A percentile compares a stretch with the other conserved stretches of the same genome.
Conservation (phyloP, 2,797 vertebrate genomes). For the Scyliorhinus canicula region DNA sequence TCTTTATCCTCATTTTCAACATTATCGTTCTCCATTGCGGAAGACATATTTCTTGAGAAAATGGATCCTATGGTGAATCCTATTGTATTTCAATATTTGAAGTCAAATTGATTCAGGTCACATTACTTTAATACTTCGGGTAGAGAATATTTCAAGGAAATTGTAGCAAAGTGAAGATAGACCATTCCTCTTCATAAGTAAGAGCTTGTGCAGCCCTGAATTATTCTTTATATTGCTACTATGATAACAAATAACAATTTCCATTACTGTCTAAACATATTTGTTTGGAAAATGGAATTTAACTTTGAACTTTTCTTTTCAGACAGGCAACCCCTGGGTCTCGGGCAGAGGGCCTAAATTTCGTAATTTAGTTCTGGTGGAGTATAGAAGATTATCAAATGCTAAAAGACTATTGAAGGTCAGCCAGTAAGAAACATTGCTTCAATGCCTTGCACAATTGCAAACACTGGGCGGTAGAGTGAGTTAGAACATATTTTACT, state of each 20-base stretch:
- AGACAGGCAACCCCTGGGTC: no score
- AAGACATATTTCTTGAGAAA: slow-evolving; percentile 55
- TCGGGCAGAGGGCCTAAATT: not conserved
- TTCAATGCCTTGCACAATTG: not conserved
- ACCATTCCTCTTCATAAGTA: slow-evolving; percentile 60
- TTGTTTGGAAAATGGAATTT: slow-evolving; percentile 53
- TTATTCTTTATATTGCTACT: slow-evolving; percentile 63
- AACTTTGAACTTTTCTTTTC: slow-evolving; percentile 43
- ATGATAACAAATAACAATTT: slow-evolving; percentile 60
- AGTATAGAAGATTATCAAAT: not conserved
- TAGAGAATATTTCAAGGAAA: slow-evolving; percentile 54
- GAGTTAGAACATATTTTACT: not conserved
- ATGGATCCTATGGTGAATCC: slow-evolving; percentile 50
- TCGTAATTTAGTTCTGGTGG: not conserved
- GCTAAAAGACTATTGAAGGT: not conserved
- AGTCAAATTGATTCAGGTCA: slow-evolving; percentile 58
- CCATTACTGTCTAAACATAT: slow-evolving; percentile 60
- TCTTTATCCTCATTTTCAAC: not conserved
- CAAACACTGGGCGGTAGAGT: not conserved
- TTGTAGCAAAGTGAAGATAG: slow-evolving; percentile 56
- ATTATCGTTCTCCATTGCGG: slow-evolving; percentile 46
- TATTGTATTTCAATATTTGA: slow-evolving; percentile 57
- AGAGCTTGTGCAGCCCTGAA: slow-evolving; percentile 57
- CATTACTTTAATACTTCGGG: slow-evolving; percentile 41
- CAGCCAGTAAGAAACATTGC: not conserved